A percentile compares a stretch with the other conserved stretches of the same genome.
These are phyloP conservation scores for Trematomus bernacchii DNA, from an alignment of 2,797 vertebrate species.

Conservation along the genomic window DNA sequence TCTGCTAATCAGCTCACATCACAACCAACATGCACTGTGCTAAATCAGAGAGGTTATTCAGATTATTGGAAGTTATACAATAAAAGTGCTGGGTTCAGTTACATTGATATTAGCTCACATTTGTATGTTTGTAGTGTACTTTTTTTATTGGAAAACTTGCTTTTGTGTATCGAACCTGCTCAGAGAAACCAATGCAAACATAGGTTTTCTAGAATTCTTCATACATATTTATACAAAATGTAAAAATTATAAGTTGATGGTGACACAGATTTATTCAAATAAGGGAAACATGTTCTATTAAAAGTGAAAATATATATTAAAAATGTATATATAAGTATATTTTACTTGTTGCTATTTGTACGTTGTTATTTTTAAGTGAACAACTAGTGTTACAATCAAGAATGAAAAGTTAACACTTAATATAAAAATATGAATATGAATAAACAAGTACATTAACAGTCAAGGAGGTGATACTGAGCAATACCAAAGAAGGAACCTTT, in stretches of 20 bases:
- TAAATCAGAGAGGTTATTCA: not conserved
- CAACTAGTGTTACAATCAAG: too few species aligned
- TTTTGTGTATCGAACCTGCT: not conserved
- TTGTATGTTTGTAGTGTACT: not conserved
- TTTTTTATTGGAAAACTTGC: not conserved
- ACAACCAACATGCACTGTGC: conserved; percentile 4
- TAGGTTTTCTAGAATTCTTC: not conserved
- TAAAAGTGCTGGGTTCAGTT: not conserved
- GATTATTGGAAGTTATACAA: not conserved
- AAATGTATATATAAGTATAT: too few species aligned
- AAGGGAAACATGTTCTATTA: not conserved
- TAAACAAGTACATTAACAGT: not conserved
- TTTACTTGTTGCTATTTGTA: too few species aligned
- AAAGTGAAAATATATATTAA: not conserved
- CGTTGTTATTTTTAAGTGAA: too few species aligned
- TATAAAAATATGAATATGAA: not conserved
- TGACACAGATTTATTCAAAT: not conserved
- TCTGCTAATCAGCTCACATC: conserved; percentile 46
- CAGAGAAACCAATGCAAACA: not conserved
- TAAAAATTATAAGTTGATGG: too few species aligned
- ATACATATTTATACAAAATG: too few species aligned
- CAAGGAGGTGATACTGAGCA: not conserved
- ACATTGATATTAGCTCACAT: not conserved
- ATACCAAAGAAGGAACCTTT: not conserved
- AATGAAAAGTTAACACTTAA: too few species aligned